A percentile compares a stretch with the other conserved stretches of the same genome.
These are phyloP conservation scores for Drosophila percnosoma DNA, from an alignment of 2,888 invertebrate species.

Conservation along the genomic window DNA sequence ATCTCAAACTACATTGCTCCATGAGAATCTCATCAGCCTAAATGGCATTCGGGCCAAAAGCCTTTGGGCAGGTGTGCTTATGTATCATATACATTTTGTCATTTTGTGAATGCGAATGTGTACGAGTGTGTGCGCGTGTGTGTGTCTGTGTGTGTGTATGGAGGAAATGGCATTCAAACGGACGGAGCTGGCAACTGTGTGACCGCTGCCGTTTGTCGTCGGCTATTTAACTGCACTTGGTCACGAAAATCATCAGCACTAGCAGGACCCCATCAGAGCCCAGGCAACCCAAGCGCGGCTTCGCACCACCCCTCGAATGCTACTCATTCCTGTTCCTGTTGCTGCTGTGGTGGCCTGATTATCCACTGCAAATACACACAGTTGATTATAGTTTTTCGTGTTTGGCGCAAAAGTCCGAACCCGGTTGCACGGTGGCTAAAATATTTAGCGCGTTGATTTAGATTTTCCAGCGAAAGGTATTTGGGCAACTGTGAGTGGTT, in stretches of 20 bases:
- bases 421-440: slow-evolving; percentile 67
- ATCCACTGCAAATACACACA: slow-evolving; percentile 81
- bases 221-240: slow-evolving; percentile 80
- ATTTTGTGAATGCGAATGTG: slow-evolving; percentile 15
- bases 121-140: neutral
- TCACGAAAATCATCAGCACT: slow-evolving; percentile 77
- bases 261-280: slow-evolving; percentile 13
- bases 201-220: slow-evolving; percentile 66
- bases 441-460: slow-evolving; percentile 82
- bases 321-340: slow-evolving; percentile 15
- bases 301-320: slow-evolving; percentile 15
- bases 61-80: slow-evolving; percentile 25
- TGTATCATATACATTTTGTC: slow-evolving; percentile 46
- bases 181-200: slow-evolving; percentile 52
- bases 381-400: slow-evolving; percentile 80
- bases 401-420: slow-evolving; percentile 56
- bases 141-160: slow-evolving; percentile 9
- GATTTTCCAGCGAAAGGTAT: slow-evolving; percentile 77
- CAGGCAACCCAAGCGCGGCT: neutral
- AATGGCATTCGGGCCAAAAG: slow-evolving; percentile 45
- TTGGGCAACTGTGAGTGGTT: slow-evolving; percentile 51
- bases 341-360: slow-evolving; percentile 63
- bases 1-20: slow-evolving; percentile 18
- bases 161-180: slow-evolving; percentile 54
- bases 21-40: slow-evolving; percentile 54